Percentiles rank a stretch among this genome's conserved stretches.
phyloP scores from a whole-genome alignment of 1,140 invertebrate genomes.

The Ephestia elutella region DNA sequence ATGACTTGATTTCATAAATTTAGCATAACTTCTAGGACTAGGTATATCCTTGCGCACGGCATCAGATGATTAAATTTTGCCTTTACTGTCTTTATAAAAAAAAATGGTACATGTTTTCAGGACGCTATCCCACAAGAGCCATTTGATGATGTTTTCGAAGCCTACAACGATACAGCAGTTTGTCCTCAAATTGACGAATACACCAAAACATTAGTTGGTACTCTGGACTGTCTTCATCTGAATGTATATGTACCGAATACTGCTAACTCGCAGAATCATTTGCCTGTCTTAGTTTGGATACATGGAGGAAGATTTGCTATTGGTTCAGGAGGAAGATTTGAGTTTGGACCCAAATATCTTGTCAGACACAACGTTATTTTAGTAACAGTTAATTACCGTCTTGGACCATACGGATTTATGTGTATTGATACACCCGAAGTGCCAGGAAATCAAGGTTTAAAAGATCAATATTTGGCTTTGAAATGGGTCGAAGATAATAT shows the following conservation, averaged over 20 bases:
- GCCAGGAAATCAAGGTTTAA: slow-evolving; percentile 80
- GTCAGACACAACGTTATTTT: slow-evolving; percentile 72
- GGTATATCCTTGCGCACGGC: too few species aligned
- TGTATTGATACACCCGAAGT: slow-evolving; percentile 77
- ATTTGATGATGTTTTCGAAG: slow-evolving; percentile 19
- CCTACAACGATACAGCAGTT: slow-evolving; percentile 14
- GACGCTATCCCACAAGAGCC: slow-evolving; percentile 11
- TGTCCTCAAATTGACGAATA: slow-evolving; percentile 20
- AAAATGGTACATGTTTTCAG: slow-evolving; percentile 13
- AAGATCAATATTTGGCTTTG: slow-evolving; percentile 80
- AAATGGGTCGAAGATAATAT: slow-evolving; percentile 79
- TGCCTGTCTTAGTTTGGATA: slow-evolving; percentile 82
- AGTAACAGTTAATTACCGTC: slow-evolving; percentile 76
- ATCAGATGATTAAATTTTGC: too few species aligned
- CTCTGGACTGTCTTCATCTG: slow-evolving; percentile 34
- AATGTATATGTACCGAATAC: slow-evolving; percentile 32
- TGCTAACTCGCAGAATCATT: slow-evolving; percentile 13
- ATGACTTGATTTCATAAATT: too few species aligned
- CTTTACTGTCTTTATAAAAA: neutral
- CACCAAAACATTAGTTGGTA: slow-evolving; percentile 18
- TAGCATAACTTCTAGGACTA: too few species aligned
- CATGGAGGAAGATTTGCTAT: slow-evolving; percentile 79
- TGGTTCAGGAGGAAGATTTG: slow-evolving; percentile 59
- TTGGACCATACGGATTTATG: slow-evolving; percentile 79
- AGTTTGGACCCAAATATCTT: slow-evolving; percentile 72